These are phyloP conservation scores for Cosmia pyralina DNA, from an alignment of 2,888 invertebrate genomes.

Conservation along the genomic window DNA sequence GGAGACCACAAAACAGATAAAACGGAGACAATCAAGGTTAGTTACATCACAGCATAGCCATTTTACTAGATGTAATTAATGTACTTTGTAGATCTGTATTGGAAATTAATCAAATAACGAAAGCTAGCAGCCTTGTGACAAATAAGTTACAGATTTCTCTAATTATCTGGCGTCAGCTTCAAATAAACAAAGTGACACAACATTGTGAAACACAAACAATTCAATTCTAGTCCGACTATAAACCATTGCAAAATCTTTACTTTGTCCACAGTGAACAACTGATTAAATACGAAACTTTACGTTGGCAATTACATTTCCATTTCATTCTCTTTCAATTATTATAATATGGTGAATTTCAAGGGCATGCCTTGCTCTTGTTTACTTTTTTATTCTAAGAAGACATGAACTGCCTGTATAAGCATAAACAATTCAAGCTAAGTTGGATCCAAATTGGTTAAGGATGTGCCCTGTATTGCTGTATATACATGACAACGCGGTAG, in stretches of 20 bases:
- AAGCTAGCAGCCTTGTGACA: conserved; percentile 52
- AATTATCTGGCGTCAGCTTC: conserved; percentile 9
- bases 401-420: conserved; percentile 4
- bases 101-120: conserved; percentile 35
- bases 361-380: not conserved
- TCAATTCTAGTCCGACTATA: not conserved
- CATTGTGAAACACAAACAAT: conserved; percentile 56
- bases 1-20: too few species aligned
- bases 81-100: not conserved
- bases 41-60: not conserved
- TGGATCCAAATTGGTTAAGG: too few species aligned
- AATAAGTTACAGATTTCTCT: conserved; percentile 54
- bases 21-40: too few species aligned
- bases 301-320: conserved; percentile 25
- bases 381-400: conserved; percentile 4
- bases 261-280: conserved; percentile 42
- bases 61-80: not conserved
- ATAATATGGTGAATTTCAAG: conserved; percentile 9
- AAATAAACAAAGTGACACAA: conserved; percentile 50
- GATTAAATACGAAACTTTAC: conserved; percentile 42
- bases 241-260: conserved; percentile 48
- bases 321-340: conserved; percentile 27
- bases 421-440: not conserved
- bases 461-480: too few species aligned
- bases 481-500: too few species aligned